Base-by-base conservation (phyloP, 1,140 invertebrate species). In the Drosophila ohnishii region DNA sequence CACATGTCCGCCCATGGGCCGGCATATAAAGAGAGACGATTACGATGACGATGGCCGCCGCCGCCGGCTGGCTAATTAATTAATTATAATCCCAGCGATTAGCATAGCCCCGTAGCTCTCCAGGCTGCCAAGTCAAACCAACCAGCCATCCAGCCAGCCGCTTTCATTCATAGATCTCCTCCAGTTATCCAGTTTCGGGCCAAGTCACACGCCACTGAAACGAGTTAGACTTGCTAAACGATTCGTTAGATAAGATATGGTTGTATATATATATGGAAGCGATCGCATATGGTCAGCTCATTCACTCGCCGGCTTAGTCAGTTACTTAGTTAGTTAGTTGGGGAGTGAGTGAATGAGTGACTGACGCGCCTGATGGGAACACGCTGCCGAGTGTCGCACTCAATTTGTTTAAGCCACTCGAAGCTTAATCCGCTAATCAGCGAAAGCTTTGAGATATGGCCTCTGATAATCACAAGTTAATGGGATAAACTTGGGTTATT, bases 151-250 rank as follows among this genome's bases (percentile, higher is more conserved):
- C 44, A 28, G 40, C 19, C 14, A 59, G 37, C 61, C 50, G 75
- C 83, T 88, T 87, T 88, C 84, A 88, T 88, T 88, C 84, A 88
- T 88, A 80, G 84, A 88, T 75, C 78, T 37, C 73, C 60, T 37
- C 66, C 51, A 53, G 45, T 53, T 55, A 55, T 37, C 51, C 51
- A 55, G 51, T 55, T 61, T 66, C 34, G 53, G 39, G 39, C 44
- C 65, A 60, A 61, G 67, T 80, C 75, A 58, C 60, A 80, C 71
- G 77, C 48, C 62, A 40, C 47, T 47, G 25, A 84, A 88, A 89
- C 84, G 70, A 80, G 85, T 88, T 87, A 80, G 76, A 80, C 81
- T 88, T 87, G 84, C 69, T 87, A 84, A 88, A 83, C 85, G 84
- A 88, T 88, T 84, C 75, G 58, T 88, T 80, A 88, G 84, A 88